Percentiles rank a stretch among this genome's conserved stretches.
Conservation (phyloP, 2,888 invertebrate species). For the Platerodrilus igneus region DNA sequence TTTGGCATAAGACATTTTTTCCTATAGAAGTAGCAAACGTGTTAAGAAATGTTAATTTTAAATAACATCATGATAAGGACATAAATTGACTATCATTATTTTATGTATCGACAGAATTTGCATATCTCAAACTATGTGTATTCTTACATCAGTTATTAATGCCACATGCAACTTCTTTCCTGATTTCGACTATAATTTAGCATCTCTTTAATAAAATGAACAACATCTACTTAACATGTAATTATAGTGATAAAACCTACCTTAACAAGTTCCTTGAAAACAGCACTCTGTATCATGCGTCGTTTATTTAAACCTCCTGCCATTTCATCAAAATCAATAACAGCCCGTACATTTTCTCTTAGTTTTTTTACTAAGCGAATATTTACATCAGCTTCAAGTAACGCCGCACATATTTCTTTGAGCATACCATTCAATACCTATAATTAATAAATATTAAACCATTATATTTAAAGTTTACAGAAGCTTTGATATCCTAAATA, state of each 20-base stretch:
- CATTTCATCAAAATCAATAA: slow-evolving; percentile 99
- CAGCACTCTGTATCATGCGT: slow-evolving; percentile 97
- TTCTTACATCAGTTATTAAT: too few relatives aligned
- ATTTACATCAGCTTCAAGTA: slow-evolving; percentile 97
- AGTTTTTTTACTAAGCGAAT: slow-evolving; percentile 92
- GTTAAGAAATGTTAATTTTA: too few relatives aligned
- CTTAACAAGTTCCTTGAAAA: slow-evolving; percentile 97
- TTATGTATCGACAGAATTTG: too few relatives aligned
- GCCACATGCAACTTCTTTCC: too few relatives aligned
- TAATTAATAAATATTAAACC: slow-evolving; percentile 26
- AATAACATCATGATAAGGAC: too few relatives aligned
- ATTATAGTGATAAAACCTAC: slow-evolving; percentile 47
- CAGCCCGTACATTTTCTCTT: slow-evolving; percentile 93
- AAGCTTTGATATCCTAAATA: slow-evolving; percentile 8
- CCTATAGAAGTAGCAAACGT: too few relatives aligned
- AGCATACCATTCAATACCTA: slow-evolving; percentile 98
- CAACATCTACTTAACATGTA: background rate
- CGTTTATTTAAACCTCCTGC: slow-evolving; percentile 97
- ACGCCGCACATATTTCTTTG: slow-evolving; percentile 95
- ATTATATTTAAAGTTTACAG: slow-evolving; percentile 3
- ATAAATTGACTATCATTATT: too few relatives aligned
- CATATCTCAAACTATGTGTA: too few relatives aligned
- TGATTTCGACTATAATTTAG: too few relatives aligned
- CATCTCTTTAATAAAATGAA: too few relatives aligned
- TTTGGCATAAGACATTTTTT: too few relatives aligned